Conservation (phyloP, 30 jellyfish, hydroid and myxozoan genomes). For the Catostylus mosaicus region DNA sequence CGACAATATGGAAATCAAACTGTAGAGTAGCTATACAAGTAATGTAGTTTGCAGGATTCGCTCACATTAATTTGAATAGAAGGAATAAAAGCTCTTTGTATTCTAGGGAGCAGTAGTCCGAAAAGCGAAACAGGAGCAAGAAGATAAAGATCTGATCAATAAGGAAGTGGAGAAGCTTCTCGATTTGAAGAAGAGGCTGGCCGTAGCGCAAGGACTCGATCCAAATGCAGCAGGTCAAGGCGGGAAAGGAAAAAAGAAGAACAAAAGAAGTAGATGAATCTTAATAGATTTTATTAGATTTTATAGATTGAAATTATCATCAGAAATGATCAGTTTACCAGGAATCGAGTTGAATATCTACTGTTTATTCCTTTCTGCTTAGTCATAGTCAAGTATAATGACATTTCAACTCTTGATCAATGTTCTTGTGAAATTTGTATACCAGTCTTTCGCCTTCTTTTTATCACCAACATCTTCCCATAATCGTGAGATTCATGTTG, state of each 20-base stretch:
- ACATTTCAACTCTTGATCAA: too few species aligned
- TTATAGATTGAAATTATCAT: background rate
- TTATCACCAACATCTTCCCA: too few species aligned
- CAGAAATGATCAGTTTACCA: background rate
- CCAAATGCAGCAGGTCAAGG: constrained; percentile 54
- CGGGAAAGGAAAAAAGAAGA: constrained; percentile 53
- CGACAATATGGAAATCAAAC: too few species aligned
- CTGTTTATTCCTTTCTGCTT: background rate
- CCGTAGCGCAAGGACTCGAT: constrained; percentile 79
- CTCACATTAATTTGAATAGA: too few species aligned
- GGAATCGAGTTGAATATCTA: background rate
- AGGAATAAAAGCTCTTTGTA: too few species aligned
- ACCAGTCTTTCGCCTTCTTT: too few species aligned
- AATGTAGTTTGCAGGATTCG: too few species aligned
- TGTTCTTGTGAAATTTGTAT: too few species aligned
- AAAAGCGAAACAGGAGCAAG: constrained; percentile 67
- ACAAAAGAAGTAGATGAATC: background rate
- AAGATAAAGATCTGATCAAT: constrained; percentile 68
- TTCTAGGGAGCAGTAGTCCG: constrained; percentile 87
- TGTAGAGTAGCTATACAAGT: too few species aligned
- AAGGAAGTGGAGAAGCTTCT: constrained; percentile 82
- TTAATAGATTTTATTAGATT: background rate
- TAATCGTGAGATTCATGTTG: too few species aligned
- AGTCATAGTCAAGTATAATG: too few species aligned
- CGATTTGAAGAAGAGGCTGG: constrained; percentile 73